These are phyloP conservation scores for Caradrina kadenii DNA, from an alignment of 2,888 invertebrate genomes.

Conservation along the genomic window DNA sequence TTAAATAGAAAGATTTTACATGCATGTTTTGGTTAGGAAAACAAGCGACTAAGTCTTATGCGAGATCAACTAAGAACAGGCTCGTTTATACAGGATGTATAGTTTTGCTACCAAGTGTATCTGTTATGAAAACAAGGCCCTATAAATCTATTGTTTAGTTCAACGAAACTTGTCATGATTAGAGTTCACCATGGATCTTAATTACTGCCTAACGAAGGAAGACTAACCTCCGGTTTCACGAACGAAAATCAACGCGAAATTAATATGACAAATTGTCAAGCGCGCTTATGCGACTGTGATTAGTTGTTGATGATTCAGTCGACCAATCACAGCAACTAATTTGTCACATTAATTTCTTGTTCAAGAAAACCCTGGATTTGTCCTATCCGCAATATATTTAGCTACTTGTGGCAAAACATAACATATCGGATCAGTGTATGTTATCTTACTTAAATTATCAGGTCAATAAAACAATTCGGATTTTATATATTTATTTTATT, in stretches of 20 bases:
- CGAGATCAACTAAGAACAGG: slow-evolving; percentile 1
- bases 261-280: too few relatives aligned
- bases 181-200: background rate
- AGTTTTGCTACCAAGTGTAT: slow-evolving; percentile 12
- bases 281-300: background rate
- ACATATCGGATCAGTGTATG: background rate
- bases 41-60: background rate
- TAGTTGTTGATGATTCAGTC: background rate
- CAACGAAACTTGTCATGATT: slow-evolving; percentile 11
- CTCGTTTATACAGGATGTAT: background rate
- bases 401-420: background rate
- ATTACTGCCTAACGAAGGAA: background rate
- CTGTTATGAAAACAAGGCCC: slow-evolving; percentile 49
- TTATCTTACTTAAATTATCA: background rate
- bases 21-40: slow-evolving; percentile 18
- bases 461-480: slow-evolving; percentile 23
- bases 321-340: background rate
- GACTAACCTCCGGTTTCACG: background rate
- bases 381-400: background rate
- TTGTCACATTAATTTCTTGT: background rate
- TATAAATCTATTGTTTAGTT: slow-evolving; percentile 41
- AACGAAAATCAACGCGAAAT: too few relatives aligned
- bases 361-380: background rate
- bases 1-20: slow-evolving; percentile 8
- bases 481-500: slow-evolving; percentile 10